phyloP scores from a whole-genome alignment of 1,140 invertebrate species.

The Caenorhabditis inopinata region DNA sequence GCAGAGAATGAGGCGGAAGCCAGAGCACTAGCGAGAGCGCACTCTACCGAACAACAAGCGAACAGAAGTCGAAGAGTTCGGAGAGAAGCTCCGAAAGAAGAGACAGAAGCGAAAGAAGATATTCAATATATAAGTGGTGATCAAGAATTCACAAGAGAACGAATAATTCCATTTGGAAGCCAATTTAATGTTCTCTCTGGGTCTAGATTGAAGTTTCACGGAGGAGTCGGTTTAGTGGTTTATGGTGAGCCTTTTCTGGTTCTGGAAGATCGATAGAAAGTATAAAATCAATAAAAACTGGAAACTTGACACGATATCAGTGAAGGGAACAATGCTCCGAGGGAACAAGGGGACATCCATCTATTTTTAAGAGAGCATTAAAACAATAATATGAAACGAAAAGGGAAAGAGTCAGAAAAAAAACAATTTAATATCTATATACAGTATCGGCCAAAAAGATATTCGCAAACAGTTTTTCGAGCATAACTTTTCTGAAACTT shows the following conservation, averaged over 20 bases:
- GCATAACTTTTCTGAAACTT: too few relatives aligned
- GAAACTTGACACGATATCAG: too few relatives aligned
- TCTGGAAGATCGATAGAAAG: too few relatives aligned
- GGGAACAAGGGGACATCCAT: too few relatives aligned
- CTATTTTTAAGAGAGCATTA: too few relatives aligned
- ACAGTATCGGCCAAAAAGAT: too few relatives aligned
- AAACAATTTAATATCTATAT: too few relatives aligned
- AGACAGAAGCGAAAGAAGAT: not conserved
- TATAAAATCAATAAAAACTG: too few relatives aligned
- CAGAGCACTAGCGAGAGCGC: not conserved
- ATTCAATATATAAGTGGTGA: not conserved
- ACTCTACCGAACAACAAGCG: not conserved
- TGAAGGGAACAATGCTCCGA: too few relatives aligned
- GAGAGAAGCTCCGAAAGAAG: not conserved
- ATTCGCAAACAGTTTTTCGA: too few relatives aligned
- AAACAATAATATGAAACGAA: too few relatives aligned
- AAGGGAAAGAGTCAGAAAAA: too few relatives aligned
- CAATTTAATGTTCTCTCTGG: not conserved
- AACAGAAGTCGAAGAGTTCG: not conserved
- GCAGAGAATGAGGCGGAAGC: not conserved
- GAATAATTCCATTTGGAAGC: not conserved
- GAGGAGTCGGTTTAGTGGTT: not conserved
- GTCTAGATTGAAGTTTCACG: not conserved
- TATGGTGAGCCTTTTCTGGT: conserved; percentile 27
- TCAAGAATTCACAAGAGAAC: not conserved